Percentiles rank a stretch among this genome's conserved stretches.
phyloP scores from a whole-genome alignment of 2,113 vertebrate species.

The Cricetomys ansorgei region DNA sequence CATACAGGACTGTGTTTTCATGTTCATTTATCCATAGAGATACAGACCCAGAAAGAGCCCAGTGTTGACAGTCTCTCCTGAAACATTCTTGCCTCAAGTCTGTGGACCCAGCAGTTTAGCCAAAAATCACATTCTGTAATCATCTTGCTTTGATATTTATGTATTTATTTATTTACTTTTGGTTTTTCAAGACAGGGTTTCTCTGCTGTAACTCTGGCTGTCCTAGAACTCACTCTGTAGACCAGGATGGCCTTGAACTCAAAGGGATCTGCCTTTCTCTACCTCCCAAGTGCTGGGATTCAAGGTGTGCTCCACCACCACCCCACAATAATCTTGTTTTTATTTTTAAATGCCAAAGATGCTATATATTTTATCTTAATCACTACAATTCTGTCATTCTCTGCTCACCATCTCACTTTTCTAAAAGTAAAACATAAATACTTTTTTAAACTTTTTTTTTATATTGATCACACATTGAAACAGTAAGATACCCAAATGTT shows the following conservation, averaged over 20 bases:
- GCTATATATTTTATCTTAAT: neutral
- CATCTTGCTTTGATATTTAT: too few relatives aligned
- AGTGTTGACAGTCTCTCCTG: fast-evolving
- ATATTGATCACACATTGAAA: neutral
- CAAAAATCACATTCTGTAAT: fast-evolving
- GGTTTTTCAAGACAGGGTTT: too few relatives aligned
- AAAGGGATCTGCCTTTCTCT: too few relatives aligned
- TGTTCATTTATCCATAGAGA: neutral
- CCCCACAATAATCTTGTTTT: too few relatives aligned
- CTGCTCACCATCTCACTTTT: neutral
- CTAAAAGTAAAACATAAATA: fast-evolving
- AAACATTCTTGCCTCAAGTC: neutral
- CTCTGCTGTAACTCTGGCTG: too few relatives aligned
- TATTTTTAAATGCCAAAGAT: neutral
- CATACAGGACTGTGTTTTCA: neutral
- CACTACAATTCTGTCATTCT: fast-evolving
- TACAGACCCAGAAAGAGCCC: neutral
- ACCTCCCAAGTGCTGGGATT: too few relatives aligned
- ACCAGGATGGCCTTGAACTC: too few relatives aligned
- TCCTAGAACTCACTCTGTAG: too few relatives aligned
- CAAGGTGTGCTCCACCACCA: too few relatives aligned
- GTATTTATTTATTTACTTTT: too few relatives aligned
- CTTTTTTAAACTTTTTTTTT: neutral
- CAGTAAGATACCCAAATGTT: neutral
- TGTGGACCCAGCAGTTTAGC: fast-evolving